These are phyloP conservation scores for Homarus americanus DNA, from an alignment of 1,140 invertebrate species.

Conservation along the genomic window DNA sequence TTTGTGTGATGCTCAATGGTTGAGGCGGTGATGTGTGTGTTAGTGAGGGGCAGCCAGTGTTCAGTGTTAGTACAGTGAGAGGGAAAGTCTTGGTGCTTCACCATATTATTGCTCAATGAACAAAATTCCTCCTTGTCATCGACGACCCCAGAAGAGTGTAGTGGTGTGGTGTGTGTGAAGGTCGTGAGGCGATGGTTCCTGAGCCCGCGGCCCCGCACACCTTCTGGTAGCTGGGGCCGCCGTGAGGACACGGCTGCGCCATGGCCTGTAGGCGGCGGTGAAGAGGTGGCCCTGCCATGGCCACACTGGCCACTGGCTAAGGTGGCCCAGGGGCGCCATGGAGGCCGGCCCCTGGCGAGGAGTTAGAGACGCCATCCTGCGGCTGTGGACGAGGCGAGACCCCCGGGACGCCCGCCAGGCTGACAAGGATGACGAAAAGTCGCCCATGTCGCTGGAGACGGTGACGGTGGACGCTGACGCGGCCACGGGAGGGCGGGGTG, in stretches of 20 bases:
- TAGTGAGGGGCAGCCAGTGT: too few species aligned
- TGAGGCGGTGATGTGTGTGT: too few species aligned
- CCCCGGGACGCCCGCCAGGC: constrained; percentile 24
- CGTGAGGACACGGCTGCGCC: constrained; percentile 1
- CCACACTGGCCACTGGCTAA: constrained; percentile 59
- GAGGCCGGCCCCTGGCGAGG: constrained; percentile 63
- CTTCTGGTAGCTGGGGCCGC: background rate
- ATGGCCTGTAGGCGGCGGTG: constrained; percentile 31
- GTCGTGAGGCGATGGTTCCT: background rate
- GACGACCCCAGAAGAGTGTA: background rate
- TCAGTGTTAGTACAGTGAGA: too few species aligned
- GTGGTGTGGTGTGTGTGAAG: background rate
- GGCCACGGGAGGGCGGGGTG: background rate
- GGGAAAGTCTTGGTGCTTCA: too few species aligned
- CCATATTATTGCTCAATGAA: too few species aligned
- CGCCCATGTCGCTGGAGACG: constrained; percentile 14
- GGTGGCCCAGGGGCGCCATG: constrained; percentile 44
- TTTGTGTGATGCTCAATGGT: too few species aligned
- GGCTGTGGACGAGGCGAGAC: constrained; percentile 55
- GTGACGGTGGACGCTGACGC: constrained; percentile 43
- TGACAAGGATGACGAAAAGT: constrained; percentile 1
- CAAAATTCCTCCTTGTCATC: background rate
- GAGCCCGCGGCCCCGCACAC: background rate
- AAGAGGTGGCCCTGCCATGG: constrained; percentile 21
- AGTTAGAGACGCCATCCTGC: constrained; percentile 57